A percentile compares a stretch with the other conserved stretches of the same genome.
Conservation (phyloP, 2,113 vertebrate species). For the Onychostruthus taczanowskii region DNA sequence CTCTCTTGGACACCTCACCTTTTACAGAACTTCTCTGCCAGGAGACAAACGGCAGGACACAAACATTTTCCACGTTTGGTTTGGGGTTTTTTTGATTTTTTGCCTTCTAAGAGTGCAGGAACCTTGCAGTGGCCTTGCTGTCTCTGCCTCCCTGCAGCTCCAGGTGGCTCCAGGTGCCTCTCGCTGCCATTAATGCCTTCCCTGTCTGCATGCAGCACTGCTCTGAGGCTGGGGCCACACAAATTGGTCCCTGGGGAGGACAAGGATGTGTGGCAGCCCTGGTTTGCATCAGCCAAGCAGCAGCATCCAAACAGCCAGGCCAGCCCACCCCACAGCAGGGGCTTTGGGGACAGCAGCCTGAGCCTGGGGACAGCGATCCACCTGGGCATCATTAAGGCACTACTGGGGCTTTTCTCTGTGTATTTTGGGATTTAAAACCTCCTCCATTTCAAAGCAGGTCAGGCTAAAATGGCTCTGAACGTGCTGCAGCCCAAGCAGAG, state of each 20-base stretch:
- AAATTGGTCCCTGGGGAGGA: conserved; percentile 51
- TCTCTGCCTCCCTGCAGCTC: neutral
- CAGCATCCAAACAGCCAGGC: conserved; percentile 43
- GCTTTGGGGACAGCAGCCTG: neutral
- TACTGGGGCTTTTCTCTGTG: neutral
- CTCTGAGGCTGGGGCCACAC: conserved; percentile 3
- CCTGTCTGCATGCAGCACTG: neutral
- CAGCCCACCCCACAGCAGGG: fast-evolving
- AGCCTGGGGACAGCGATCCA: neutral
- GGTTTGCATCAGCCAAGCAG: conserved; percentile 65
- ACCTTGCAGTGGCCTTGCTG: neutral
- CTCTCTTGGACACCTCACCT: neutral
- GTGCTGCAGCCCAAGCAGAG: neutral
- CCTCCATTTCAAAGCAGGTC: neutral
- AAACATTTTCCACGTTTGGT: neutral
- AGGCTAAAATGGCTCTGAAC: neutral
- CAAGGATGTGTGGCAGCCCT: neutral
- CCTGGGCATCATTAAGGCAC: neutral
- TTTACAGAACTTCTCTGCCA: neutral
- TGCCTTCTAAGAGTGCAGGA: neutral
- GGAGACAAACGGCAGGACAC: neutral
- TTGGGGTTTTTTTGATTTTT: neutral
- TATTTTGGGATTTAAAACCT: neutral
- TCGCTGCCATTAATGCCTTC: neutral
- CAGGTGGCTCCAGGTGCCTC: conserved; percentile 55